phyloP scores from a whole-genome alignment of 2,113 vertebrate species.

The Cochlearius cochlearius region DNA sequence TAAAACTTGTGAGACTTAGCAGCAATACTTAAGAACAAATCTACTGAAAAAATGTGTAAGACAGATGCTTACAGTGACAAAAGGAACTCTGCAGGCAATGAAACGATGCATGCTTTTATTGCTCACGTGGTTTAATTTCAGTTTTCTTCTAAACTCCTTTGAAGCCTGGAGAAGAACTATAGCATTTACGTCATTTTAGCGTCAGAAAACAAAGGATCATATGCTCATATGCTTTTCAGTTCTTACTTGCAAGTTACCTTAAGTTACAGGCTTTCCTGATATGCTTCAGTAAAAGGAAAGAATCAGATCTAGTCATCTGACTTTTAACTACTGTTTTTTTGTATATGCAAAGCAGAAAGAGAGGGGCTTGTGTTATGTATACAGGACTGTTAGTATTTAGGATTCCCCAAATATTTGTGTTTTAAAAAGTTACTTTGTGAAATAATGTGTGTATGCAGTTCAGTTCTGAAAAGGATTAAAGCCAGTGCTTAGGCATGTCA shows the following conservation, averaged over 20 bases:
- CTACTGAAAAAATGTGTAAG: neutral
- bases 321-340: neutral
- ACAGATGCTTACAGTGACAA: neutral
- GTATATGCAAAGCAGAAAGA: neutral
- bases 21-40: neutral
- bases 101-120: neutral
- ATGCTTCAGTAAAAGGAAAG: neutral
- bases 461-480: neutral
- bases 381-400: neutral
- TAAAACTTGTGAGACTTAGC: neutral
- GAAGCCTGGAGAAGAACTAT: neutral
- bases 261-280: neutral
- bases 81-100: neutral
- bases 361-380: neutral
- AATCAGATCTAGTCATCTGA: neutral
- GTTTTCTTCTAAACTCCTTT: neutral
- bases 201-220: neutral
- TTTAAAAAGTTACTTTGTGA: neutral
- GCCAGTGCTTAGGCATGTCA: neutral
- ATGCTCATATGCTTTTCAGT: neutral
- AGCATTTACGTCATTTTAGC: neutral
- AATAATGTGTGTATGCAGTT: neutral
- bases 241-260: neutral
- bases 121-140: neutral
- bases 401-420: neutral